Percentiles rank a stretch among this genome's conserved stretches.
Evolutionary conservation across 1,140 invertebrate species (phyloP).

Genomic region (Drosophila arizonae): DNA sequence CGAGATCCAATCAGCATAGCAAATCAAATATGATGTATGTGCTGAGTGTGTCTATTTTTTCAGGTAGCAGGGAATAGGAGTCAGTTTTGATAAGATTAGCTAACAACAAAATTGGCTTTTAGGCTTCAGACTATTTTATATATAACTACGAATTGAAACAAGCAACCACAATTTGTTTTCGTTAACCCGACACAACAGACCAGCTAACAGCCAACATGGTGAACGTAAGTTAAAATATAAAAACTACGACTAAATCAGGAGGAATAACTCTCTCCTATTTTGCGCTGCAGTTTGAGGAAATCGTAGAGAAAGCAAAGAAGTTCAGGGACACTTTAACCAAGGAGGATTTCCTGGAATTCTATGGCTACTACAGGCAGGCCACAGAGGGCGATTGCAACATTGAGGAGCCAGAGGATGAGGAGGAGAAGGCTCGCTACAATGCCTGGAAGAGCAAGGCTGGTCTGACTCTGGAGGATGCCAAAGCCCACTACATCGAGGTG

Average conservation of each 20-base stretch:
- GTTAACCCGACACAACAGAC: conserved; percentile 46
- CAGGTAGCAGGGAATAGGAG: conserved; percentile 10
- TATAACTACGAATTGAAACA: conserved; percentile 43
- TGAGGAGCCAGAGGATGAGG: conserved; percentile 94
- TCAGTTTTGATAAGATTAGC: conserved; percentile 63
- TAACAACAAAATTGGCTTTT: conserved; percentile 43
- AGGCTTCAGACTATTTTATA: conserved; percentile 60
- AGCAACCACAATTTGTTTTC: conserved; percentile 61
- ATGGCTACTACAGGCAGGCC: conserved; percentile 95
- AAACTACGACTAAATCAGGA: neutral
- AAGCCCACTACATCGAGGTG: conserved; percentile 92
- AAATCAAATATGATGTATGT: conserved; percentile 30
- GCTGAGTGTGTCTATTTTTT: conserved; percentile 7
- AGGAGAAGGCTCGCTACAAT: conserved; percentile 98
- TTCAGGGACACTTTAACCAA: conserved; percentile 90
- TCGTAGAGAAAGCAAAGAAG: conserved; percentile 88
- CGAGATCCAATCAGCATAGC: conserved; percentile 6
- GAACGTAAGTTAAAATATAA: conserved; percentile 56
- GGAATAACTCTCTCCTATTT: neutral
- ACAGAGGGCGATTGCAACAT: conserved; percentile 92
- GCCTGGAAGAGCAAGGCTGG: conserved; percentile 95
- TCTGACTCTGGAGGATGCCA: conserved; percentile 89
- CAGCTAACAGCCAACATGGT: conserved; percentile 58
- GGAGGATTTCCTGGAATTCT: conserved; percentile 93
- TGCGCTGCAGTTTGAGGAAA: conserved; percentile 70